Base-by-base conservation (phyloP, 2,113 vertebrate genomes). In the Phodopus roborovskii region DNA sequence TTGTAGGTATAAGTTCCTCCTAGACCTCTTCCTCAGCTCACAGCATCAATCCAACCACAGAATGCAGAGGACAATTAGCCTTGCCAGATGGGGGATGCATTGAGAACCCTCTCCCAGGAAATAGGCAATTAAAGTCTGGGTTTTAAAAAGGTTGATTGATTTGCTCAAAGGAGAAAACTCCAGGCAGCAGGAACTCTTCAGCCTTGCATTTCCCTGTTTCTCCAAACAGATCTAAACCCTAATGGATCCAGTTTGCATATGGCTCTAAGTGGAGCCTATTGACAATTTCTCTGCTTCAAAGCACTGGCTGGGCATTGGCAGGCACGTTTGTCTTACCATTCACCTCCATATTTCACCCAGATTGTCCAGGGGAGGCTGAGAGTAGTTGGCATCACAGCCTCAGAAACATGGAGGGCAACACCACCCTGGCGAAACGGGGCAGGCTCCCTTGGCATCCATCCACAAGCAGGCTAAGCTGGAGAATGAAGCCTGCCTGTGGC, bases 111-210 rank as follows among this genome's bases (percentile, higher is more conserved):
- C 56, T 97, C 91, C 75, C 88, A 94, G 94, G 88, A 56, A 50
- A 96, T 82, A 96, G 84, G 75, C 90, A 97, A 95, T 96, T 97
- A 96, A 95, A 96, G 62, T 53, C 33, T 79, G 33, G 85, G 84
- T 95, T 92, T 96, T 90, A n/a, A 88, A 94, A 95, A 19, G 95
- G 92, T 62, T 11, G 0, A 96, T 73, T 73, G 93, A 91, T 92
- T 96, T 0, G 0, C 88, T 97, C 97, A 94, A 91, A 97, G 90
- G 77, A 91, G 82, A 90, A 93, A 96, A 96, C 73, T 74, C 62
- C 3, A 13, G 90, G 68, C 91, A 83, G 60, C 50, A 70, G 84
- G 66, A 71, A 88, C 88, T 93, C 92, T 91, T 95, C 77, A 24
- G 87, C 93, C 66, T 60, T 96, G 81, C 62, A 81, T 90, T 95